Conservation (phyloP, 2,888 invertebrate genomes). For the Agriopis marginaria region DNA sequence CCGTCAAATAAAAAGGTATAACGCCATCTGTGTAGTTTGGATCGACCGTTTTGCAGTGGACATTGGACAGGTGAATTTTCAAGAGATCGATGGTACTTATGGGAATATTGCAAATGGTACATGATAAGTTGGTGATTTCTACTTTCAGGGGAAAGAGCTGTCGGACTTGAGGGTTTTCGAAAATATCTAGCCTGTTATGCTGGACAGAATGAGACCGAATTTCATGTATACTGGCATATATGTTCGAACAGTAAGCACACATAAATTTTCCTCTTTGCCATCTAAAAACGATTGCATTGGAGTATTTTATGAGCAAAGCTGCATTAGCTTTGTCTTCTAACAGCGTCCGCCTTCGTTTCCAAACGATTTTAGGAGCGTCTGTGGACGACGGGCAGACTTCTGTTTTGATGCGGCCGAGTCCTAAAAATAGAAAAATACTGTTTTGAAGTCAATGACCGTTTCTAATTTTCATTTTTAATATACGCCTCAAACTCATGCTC, state of each 20-base stretch:
- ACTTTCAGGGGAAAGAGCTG: constrained; percentile 67
- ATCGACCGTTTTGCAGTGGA: constrained; percentile 55
- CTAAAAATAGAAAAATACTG: constrained; percentile 60
- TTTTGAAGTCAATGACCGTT: constrained; percentile 40
- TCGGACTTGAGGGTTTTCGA: constrained; percentile 57
- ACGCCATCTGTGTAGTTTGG: constrained; percentile 62
- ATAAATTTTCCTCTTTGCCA: constrained; percentile 69
- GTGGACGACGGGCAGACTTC: constrained; percentile 36
- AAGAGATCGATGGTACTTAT: constrained; percentile 53
- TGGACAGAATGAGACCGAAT: constrained; percentile 58
- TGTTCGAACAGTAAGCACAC: constrained; percentile 68
- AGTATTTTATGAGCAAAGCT: constrained; percentile 64
- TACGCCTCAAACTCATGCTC: constrained; percentile 1
- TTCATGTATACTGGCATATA: constrained; percentile 54
- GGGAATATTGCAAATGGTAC: constrained; percentile 56
- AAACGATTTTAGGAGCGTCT: constrained; percentile 53
- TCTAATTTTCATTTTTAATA: constrained; percentile 24
- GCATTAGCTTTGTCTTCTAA: constrained; percentile 68
- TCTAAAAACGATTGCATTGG: constrained; percentile 71
- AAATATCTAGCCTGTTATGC: constrained; percentile 63
- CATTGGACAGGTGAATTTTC: constrained; percentile 59
- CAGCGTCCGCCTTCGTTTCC: constrained; percentile 62
- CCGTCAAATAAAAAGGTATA: constrained; percentile 65
- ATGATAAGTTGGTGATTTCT: constrained; percentile 65
- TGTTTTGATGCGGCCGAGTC: constrained; percentile 49